Percentiles rank a stretch among this genome's conserved stretches.
Conservation (phyloP, 2,113 vertebrate species). For the Pleuronectes platessa region DNA sequence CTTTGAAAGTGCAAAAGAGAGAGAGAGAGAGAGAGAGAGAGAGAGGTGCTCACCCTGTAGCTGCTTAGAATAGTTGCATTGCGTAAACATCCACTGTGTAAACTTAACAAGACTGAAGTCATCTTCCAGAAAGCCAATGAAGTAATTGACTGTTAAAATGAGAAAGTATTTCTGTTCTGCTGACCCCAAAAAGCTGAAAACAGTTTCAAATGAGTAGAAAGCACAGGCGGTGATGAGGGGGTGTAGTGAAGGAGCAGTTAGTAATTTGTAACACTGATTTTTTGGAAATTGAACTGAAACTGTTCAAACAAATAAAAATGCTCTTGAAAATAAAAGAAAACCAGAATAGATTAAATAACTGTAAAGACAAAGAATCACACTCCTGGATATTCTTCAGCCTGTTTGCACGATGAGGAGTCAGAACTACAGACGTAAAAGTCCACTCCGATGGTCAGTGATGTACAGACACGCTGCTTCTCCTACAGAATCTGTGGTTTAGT, state of each 20-base stretch:
- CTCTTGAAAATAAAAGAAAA: background rate
- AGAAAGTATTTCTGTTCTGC: background rate
- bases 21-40: background rate
- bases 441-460: conserved; percentile 38
- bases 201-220: background rate
- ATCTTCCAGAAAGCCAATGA: background rate
- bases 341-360: background rate
- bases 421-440: background rate
- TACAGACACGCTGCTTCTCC: conserved; percentile 48
- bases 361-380: background rate
- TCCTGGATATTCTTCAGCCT: background rate
- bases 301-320: background rate
- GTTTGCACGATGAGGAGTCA: conserved; percentile 15
- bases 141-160: background rate
- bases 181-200: background rate
- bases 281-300: background rate
- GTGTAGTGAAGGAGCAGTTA: background rate
- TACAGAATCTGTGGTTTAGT: conserved; percentile 64
- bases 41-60: background rate
- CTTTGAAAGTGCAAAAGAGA: conserved; percentile 1
- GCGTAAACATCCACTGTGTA: background rate
- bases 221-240: background rate
- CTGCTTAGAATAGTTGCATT: background rate
- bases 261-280: background rate
- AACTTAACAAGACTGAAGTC: background rate